A percentile compares a stretch with the other conserved stretches of the same genome.
Evolutionary conservation across 2,113 vertebrate species (phyloP).

Genomic region (Brachionichthys hirsutus): DNA sequence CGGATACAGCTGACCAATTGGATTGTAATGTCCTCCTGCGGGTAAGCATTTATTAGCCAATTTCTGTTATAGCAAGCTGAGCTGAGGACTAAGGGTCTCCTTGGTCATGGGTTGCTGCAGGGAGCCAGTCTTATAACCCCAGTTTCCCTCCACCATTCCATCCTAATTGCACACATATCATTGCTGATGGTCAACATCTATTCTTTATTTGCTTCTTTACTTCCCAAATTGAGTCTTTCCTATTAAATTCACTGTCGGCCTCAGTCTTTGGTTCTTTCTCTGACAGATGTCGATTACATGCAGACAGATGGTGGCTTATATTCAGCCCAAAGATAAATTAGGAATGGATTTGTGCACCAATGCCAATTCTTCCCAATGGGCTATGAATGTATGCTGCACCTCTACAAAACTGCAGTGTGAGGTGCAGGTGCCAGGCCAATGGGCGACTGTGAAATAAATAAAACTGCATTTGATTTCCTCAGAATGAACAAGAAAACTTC

Average conservation of each 20-base stretch:
- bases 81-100: constrained; percentile 24
- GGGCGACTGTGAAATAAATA: neutral
- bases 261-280: neutral
- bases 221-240: constrained; percentile 1
- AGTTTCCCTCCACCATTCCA: constrained; percentile 11
- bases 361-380: constrained; percentile 14
- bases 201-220: constrained; percentile 7
- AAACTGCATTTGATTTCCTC: neutral
- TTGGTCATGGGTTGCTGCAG: constrained; percentile 7
- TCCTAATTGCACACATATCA: constrained; percentile 9
- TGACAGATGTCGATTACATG: constrained; percentile 39
- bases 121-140: constrained; percentile 29
- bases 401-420: constrained; percentile 1
- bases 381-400: neutral
- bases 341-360: constrained; percentile 18
- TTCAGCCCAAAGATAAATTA: constrained; percentile 14
- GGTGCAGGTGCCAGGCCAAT: neutral
- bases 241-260: neutral
- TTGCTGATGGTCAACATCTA: neutral
- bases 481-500: neutral
- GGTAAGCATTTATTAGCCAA: constrained; percentile 35
- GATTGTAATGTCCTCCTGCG: constrained; percentile 21
- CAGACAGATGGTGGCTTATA: constrained; percentile 30
- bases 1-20: constrained; percentile 35
- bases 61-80: constrained; percentile 36